These are phyloP conservation scores for Limnephilus marmoratus DNA, from an alignment of 2,888 invertebrate genomes.

Conservation along the genomic window DNA sequence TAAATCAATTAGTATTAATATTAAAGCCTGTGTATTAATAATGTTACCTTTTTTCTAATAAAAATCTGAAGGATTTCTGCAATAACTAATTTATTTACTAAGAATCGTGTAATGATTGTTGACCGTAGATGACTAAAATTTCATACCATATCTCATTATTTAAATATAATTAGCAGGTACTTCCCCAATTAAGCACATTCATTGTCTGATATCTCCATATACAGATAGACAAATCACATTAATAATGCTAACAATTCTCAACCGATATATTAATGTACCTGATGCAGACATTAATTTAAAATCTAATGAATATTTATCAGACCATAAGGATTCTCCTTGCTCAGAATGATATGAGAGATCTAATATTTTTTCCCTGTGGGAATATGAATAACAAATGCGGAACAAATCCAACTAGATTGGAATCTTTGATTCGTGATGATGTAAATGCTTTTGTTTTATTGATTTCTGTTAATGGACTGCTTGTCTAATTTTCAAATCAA, in stretches of 20 bases:
- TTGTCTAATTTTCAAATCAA: not conserved
- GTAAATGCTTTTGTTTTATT: not conserved
- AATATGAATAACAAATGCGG: not conserved
- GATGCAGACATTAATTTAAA: not conserved
- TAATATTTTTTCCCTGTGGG: not conserved
- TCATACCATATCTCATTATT: too few species aligned
- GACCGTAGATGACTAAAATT: too few species aligned
- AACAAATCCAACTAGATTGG: not conserved
- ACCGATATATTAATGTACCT: not conserved
- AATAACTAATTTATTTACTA: too few species aligned
- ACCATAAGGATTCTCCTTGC: not conserved
- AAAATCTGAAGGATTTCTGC: too few species aligned
- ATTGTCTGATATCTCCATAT: not conserved
- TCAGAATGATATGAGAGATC: not conserved
- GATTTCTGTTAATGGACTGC: not conserved
- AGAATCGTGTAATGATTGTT: too few species aligned
- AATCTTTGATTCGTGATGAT: not conserved
- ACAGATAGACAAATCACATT: not conserved
- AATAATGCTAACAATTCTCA: not conserved
- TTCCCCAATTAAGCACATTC: not conserved
- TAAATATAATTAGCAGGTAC: too few species aligned
- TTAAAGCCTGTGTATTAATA: too few species aligned
- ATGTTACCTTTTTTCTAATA: too few species aligned
- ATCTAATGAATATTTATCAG: not conserved
- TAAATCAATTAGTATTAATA: too few species aligned